Conservation (phyloP, 23 tunicate genomes). For the Oikopleura vanhoeffeni region DNA sequence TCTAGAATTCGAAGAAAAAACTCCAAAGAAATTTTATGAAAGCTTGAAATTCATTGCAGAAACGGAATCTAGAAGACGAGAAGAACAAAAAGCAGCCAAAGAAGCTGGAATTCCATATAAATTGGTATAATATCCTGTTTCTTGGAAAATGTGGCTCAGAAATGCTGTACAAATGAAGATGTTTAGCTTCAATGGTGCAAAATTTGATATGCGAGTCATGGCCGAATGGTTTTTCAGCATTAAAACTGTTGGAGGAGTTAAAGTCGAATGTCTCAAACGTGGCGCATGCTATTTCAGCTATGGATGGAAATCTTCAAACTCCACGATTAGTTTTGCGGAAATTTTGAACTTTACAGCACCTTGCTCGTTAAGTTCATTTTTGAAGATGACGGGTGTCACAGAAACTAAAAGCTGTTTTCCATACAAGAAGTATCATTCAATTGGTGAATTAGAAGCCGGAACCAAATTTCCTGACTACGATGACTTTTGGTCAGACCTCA, state of each 20-base stretch:
- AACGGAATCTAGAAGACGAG: not conserved
- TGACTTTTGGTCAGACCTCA: not conserved
- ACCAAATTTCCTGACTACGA: not conserved
- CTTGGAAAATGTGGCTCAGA: not conserved
- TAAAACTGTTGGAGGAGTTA: no score
- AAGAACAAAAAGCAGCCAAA: not conserved
- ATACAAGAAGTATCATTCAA: not conserved
- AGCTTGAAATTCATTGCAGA: not conserved
- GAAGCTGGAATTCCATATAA: not conserved
- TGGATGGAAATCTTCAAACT: no score
- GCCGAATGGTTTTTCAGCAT: not conserved
- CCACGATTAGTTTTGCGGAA: no score
- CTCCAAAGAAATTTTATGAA: not conserved
- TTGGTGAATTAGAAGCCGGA: not conserved
- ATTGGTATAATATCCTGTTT: not conserved
- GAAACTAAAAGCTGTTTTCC: not conserved
- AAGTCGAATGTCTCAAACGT: no score
- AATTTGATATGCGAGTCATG: not conserved
- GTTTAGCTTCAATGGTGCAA: not conserved
- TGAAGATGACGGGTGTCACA: not conserved
- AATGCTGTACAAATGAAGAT: not conserved
- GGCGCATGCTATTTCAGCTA: no score
- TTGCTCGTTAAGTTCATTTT: not conserved
- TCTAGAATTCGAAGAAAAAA: not conserved
- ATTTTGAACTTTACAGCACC: not conserved